phyloP scores from a whole-genome alignment of 2,888 invertebrate genomes.

The Ormia ochracea region DNA sequence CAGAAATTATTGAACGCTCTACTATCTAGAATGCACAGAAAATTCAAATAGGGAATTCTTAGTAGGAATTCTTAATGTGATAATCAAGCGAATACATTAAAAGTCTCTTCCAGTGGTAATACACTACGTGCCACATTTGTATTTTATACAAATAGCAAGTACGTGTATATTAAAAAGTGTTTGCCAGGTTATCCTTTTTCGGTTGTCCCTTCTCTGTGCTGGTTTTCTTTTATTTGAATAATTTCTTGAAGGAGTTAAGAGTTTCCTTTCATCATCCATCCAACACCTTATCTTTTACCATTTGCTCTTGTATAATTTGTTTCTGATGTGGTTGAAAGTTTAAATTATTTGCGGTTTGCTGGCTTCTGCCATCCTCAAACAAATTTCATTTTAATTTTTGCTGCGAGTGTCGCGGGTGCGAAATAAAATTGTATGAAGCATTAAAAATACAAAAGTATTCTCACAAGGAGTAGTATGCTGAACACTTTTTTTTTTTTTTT shows the following conservation, averaged over 20 bases:
- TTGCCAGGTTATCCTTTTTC: neutral
- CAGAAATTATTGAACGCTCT: no score
- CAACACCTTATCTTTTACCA: slow-evolving; percentile 31
- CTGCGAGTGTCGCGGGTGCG: neutral
- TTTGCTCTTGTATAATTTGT: neutral
- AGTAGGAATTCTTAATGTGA: no score
- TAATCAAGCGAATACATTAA: no score
- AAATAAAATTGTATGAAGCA: slow-evolving; percentile 20
- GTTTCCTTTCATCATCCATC: slow-evolving; percentile 45
- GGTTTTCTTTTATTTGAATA: neutral
- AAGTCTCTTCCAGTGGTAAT: no score
- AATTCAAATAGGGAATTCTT: no score
- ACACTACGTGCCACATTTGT: no score
- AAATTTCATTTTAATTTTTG: slow-evolving; percentile 10
- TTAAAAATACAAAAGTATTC: neutral
- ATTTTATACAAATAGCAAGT: neutral
- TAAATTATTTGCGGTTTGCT: slow-evolving; percentile 55
- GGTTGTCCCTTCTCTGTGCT: neutral
- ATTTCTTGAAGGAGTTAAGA: slow-evolving; percentile 34
- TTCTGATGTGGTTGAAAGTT: slow-evolving; percentile 41
- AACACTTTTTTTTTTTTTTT: slow-evolving; percentile 32
- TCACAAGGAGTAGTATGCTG: neutral
- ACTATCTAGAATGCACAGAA: no score
- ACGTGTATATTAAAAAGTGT: neutral
- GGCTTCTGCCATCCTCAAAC: slow-evolving; percentile 25